A percentile compares a stretch with the other conserved stretches of the same genome.
These are phyloP conservation scores for Forbesichthys papilliferus DNA, from an alignment of 2,113 vertebrate genomes.

Conservation along the genomic window DNA sequence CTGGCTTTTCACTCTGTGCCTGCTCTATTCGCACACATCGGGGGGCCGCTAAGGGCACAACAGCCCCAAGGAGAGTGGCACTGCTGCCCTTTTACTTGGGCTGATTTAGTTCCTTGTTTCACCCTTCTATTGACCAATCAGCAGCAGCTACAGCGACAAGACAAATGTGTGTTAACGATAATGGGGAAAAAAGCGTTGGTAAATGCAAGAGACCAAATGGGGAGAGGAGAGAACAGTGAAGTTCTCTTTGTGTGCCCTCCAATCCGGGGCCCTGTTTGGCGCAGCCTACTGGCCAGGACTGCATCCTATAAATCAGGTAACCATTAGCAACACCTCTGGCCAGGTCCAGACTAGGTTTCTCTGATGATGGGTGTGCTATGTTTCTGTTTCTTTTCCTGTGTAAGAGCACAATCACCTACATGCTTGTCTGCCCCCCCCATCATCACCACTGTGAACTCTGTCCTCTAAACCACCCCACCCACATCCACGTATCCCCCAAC, in stretches of 20 bases:
- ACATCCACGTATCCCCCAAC: background rate
- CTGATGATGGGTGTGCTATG: slow-evolving; percentile 10
- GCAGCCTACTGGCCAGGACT: slow-evolving; percentile 42
- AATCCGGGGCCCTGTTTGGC: slow-evolving; percentile 19
- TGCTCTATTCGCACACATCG: slow-evolving; percentile 53
- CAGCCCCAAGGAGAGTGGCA: slow-evolving; percentile 13
- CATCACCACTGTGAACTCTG: background rate
- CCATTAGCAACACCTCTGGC: slow-evolving; percentile 56
- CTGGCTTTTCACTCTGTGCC: slow-evolving; percentile 52
- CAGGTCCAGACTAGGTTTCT: slow-evolving; percentile 25
- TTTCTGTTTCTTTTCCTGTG: background rate
- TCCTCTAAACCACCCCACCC: background rate
- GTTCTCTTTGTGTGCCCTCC: slow-evolving; percentile 51
- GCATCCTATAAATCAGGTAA: slow-evolving; percentile 72
- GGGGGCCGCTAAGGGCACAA: slow-evolving; percentile 42
- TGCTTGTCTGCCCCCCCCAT: background rate
- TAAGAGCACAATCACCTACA: background rate
- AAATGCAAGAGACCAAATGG: slow-evolving; percentile 14
- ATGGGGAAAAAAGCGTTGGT: slow-evolving; percentile 29
- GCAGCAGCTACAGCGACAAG: slow-evolving; percentile 48
- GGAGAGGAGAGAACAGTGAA: slow-evolving; percentile 23
- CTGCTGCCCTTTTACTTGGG: slow-evolving; percentile 31
- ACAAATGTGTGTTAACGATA: slow-evolving; percentile 67
- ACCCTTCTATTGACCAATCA: slow-evolving; percentile 42
- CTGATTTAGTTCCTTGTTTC: slow-evolving; percentile 70